Base-by-base conservation (phyloP, 2,797 vertebrate genomes). In the Brachyalestes nurse region DNA sequence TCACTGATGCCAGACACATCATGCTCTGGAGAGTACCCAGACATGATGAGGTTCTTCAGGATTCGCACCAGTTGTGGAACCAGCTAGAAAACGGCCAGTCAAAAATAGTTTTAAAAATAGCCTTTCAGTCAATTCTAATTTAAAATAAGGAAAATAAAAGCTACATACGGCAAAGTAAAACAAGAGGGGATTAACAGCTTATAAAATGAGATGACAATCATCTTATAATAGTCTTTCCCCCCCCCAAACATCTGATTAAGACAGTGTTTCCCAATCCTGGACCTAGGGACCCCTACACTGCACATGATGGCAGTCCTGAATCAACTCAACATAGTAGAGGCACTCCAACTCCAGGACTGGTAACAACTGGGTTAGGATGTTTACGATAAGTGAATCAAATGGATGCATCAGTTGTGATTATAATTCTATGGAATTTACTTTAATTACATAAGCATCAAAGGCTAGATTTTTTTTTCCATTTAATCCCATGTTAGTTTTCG, bases 31-130 rank as follows among this genome's bases (percentile, higher is more conserved):
- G 98, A 99, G 90, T 99, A 99, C 85, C 98, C 98, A 86, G 98
- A 99, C 98, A 99, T 99, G 91, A 99, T 99, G 87, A 99, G 96
- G 91, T 99, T 99, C 95, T 99, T 99, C 92, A 99, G 93, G 93
- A 99, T 99, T 94, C 98, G 96, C 93, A 99, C 98, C 94, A 99
- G 95, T 75, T 99, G 98, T 89, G 98, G 98, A 90, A 99, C 98
- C 88, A 99, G 95, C 98, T 99, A 95, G 4, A 90, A 90, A 89
- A 90, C 38, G 86, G 65, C 53, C 23, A 17, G 57, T n/a, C 12
- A 81, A 88, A 2, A 14, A 69, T 47, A 49, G 66, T 62, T 14
- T 16, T 10, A 5, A 42, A 83, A 87, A n/a, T n/a, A 62, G 86
- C 10, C 42, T 45, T 12, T 8, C 42, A 45, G 34, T 34, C 34